These are phyloP conservation scores for Caenorhabditis sinica DNA, from an alignment of 2,888 invertebrate species.

Conservation along the genomic window DNA sequence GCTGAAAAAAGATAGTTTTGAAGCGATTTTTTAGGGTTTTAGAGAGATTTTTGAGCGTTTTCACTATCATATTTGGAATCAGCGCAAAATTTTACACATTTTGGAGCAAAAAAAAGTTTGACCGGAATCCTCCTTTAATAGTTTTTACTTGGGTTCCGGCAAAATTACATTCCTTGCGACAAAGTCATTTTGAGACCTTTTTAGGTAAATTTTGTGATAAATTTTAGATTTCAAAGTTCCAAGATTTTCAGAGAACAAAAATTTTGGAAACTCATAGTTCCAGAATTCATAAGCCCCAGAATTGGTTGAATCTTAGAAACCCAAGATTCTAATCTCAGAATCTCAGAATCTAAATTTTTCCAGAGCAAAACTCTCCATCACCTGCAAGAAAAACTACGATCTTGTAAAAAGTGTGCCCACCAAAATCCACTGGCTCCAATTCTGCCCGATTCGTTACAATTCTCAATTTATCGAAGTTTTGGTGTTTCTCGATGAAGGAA, in stretches of 20 bases:
- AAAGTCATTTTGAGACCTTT: too few relatives aligned
- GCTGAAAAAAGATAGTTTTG: too few relatives aligned
- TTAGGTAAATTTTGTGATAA: background rate
- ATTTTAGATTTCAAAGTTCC: background rate
- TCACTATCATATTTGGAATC: too few relatives aligned
- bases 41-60: too few relatives aligned
- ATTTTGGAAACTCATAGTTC: background rate
- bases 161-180: too few relatives aligned
- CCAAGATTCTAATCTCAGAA: background rate
- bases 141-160: too few relatives aligned
- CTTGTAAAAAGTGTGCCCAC: constrained; percentile 27
- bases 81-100: too few relatives aligned
- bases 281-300: background rate
- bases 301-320: background rate
- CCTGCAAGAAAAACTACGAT: constrained; percentile 27
- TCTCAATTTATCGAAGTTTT: constrained; percentile 2
- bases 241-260: background rate
- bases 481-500: constrained; percentile 20
- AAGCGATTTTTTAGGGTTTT: too few relatives aligned
- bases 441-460: constrained; percentile 15
- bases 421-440: constrained; percentile 7
- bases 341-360: background rate
- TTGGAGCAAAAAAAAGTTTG: too few relatives aligned
- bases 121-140: too few relatives aligned
- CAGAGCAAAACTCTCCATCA: constrained; percentile 23